phyloP scores from a whole-genome alignment of 1,140 invertebrate genomes.

The Bradynema listronoti region DNA sequence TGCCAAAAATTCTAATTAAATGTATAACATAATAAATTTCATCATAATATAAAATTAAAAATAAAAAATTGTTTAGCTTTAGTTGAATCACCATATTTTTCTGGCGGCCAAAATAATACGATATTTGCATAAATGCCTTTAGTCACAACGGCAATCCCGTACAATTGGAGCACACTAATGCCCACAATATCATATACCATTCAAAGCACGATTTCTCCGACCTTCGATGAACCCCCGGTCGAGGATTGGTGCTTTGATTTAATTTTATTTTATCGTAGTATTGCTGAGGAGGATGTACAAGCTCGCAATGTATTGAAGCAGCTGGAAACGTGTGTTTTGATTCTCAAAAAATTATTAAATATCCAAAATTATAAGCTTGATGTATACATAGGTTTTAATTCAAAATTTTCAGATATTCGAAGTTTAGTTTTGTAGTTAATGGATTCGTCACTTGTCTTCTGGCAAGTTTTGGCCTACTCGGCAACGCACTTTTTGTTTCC shows the following conservation, averaged over 20 bases:
- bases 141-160: too few relatives aligned
- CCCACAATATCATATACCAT: too few relatives aligned
- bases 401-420: constrained; percentile 36
- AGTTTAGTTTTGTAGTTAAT: constrained; percentile 48
- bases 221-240: too few relatives aligned
- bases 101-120: too few relatives aligned
- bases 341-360: constrained; percentile 23
- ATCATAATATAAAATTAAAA: too few relatives aligned
- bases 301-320: constrained; percentile 33
- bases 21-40: too few relatives aligned
- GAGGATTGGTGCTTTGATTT: constrained; percentile 46
- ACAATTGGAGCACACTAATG: too few relatives aligned
- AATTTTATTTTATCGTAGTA: constrained; percentile 34
- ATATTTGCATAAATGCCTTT: too few relatives aligned
- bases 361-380: neutral
- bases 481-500: constrained; percentile 42
- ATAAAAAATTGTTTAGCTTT: too few relatives aligned
- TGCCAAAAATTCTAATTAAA: too few relatives aligned
- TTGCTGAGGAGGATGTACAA: constrained; percentile 39
- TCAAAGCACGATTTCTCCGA: too few relatives aligned
- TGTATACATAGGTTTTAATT: constrained; percentile 13
- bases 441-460: constrained; percentile 46
- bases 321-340: constrained; percentile 33
- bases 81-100: too few relatives aligned
- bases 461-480: constrained; percentile 50